A percentile compares a stretch with the other conserved stretches of the same genome.
These are phyloP conservation scores for Pseudococcus jackbeardsleyi DNA, from an alignment of 2,888 invertebrate species.

Conservation along the genomic window DNA sequence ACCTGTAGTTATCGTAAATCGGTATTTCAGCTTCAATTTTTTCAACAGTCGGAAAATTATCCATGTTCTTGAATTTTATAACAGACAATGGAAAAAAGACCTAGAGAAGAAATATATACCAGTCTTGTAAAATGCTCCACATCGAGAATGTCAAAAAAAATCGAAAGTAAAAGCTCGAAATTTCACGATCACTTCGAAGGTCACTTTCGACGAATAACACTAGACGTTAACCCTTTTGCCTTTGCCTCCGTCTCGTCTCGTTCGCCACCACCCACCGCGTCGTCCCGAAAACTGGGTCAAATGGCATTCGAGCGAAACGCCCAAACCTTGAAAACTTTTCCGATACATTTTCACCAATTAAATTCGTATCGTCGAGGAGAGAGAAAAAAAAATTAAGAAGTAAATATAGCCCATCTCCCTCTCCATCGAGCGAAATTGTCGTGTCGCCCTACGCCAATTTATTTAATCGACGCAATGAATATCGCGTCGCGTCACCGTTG, in stretches of 20 bases:
- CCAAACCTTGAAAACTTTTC: constrained; percentile 44
- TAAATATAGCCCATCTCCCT: not conserved
- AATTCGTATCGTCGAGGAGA: constrained; percentile 9
- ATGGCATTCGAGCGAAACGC: constrained; percentile 12
- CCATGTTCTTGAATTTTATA: no score
- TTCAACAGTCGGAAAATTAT: no score
- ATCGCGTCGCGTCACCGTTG: not conserved
- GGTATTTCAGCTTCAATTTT: not conserved
- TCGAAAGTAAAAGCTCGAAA: not conserved
- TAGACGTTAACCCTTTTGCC: not conserved
- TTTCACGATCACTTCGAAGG: not conserved
- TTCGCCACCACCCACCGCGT: not conserved
- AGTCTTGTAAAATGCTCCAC: not conserved
- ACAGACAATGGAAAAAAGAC: no score
- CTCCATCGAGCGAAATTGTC: not conserved
- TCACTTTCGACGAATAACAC: not conserved
- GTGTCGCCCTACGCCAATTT: not conserved
- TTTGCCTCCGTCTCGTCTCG: not conserved
- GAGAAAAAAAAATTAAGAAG: not conserved
- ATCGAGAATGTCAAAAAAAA: not conserved
- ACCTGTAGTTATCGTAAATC: not conserved
- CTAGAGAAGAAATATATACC: not conserved
- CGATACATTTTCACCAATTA: constrained; percentile 31
- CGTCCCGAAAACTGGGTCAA: constrained; percentile 9
- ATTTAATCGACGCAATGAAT: not conserved